Percentiles rank a stretch among this genome's conserved stretches.
Conservation (phyloP, 2,797 vertebrate genomes). For the Hippopotamyrus pictus region DNA sequence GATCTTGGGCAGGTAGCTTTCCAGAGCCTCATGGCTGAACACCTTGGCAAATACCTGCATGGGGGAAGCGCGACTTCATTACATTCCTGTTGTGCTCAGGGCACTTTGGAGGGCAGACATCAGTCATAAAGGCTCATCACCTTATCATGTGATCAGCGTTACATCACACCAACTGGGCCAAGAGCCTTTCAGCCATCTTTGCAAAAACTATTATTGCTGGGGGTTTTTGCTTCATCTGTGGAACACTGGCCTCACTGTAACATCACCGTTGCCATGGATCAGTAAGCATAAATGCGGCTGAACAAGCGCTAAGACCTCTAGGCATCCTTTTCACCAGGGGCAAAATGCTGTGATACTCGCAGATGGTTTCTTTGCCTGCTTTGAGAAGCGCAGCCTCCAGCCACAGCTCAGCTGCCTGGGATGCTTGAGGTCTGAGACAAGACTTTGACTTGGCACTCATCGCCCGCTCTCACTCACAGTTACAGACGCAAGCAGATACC, state of each 20-base stretch:
- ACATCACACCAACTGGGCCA: not conserved
- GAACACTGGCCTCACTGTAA: not conserved
- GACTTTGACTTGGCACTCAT: constrained; percentile 39
- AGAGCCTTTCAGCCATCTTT: not conserved
- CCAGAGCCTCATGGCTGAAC: constrained; percentile 91
- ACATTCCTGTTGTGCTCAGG: not conserved
- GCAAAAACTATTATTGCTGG: constrained; percentile 36
- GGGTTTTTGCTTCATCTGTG: constrained; percentile 39
- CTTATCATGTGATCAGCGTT: not conserved
- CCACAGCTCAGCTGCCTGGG: not conserved
- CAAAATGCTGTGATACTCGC: constrained; percentile 35
- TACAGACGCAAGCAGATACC: not conserved
- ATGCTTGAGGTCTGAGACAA: constrained; percentile 19
- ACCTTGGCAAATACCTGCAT: constrained; percentile 89
- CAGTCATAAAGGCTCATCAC: not conserved
- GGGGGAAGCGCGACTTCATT: not conserved
- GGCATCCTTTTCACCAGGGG: not conserved
- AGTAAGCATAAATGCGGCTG: not conserved
- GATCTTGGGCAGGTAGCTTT: constrained; percentile 93
- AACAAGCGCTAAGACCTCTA: not conserved
- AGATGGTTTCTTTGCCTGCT: constrained; percentile 26
- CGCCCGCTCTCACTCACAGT: constrained; percentile 23
- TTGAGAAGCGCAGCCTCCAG: not conserved
- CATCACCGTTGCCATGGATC: not conserved
- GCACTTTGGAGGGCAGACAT: not conserved